Percentiles rank a stretch among this genome's conserved stretches.
Evolutionary conservation across 2,888 invertebrate genomes (phyloP).

Genomic region (Limenitis camilla): DNA sequence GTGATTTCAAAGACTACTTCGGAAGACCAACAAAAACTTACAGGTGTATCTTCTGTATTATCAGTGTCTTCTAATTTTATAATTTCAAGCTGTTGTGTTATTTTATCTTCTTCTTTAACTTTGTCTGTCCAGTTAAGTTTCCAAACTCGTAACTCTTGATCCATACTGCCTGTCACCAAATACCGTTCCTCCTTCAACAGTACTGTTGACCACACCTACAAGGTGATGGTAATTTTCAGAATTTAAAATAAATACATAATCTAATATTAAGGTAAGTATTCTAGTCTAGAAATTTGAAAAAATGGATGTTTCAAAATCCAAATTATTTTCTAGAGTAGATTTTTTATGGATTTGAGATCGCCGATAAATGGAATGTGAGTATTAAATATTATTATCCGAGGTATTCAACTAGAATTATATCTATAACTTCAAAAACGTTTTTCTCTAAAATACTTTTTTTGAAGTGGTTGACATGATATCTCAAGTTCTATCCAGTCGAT

Average conservation of each 20-base stretch:
- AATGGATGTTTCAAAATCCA: no score
- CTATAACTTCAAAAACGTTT: no score
- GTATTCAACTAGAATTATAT: no score
- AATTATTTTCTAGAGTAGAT: no score
- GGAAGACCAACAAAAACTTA: constrained; percentile 39
- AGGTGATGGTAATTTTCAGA: not conserved
- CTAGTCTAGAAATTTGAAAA: not conserved
- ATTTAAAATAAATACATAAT: not conserved
- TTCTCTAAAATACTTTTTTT: no score
- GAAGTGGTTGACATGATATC: no score
- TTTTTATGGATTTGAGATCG: no score
- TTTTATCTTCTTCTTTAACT: constrained; percentile 63
- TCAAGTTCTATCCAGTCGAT: no score
- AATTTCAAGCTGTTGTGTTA: constrained; percentile 64
- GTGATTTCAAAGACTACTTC: no score
- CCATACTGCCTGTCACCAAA: constrained; percentile 91
- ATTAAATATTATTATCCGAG: no score
- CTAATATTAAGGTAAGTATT: not conserved
- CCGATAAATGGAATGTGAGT: no score
- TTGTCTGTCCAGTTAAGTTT: constrained; percentile 77
- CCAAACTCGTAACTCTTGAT: constrained; percentile 90
- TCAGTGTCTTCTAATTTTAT: constrained; percentile 71
- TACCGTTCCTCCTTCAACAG: constrained; percentile 85
- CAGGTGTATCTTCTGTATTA: constrained; percentile 71
- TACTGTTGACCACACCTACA: constrained; percentile 88